A percentile compares a stretch with the other conserved stretches of the same genome.
Conservation (phyloP, 2,797 vertebrate genomes). For the Tolypeutes matacus region DNA sequence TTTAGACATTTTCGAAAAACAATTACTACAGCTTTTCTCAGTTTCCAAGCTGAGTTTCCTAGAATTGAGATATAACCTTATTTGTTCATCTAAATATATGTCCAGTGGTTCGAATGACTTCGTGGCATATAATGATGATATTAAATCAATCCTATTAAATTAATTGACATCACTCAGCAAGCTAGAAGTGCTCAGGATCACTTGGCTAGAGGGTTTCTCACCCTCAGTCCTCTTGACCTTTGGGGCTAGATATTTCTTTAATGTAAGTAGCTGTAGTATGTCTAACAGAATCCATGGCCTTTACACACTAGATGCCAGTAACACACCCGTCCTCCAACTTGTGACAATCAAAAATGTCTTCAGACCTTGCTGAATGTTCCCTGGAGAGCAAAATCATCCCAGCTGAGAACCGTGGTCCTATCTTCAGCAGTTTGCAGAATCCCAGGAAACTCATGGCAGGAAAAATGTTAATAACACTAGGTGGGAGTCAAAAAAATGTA, state of each 20-base stretch:
- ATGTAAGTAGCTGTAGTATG: neutral
- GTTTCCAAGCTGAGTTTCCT: neutral
- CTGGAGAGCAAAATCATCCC: neutral
- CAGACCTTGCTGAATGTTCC: neutral
- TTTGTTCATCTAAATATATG: conserved; percentile 23
- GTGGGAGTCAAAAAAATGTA: neutral
- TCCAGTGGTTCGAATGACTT: neutral
- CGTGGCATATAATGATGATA: neutral
- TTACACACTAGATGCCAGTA: neutral
- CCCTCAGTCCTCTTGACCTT: neutral
- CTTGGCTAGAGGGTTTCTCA: neutral
- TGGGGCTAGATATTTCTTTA: neutral
- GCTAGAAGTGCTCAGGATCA: neutral
- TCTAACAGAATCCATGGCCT: neutral
- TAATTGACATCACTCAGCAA: neutral
- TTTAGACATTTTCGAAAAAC: neutral
- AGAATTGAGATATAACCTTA: neutral
- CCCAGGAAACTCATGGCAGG: neutral
- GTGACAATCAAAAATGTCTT: neutral
- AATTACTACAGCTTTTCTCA: neutral
- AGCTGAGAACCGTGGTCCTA: neutral
- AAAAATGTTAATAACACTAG: neutral
- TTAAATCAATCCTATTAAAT: neutral
- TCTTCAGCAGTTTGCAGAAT: neutral
- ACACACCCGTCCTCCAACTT: neutral